phyloP scores from a whole-genome alignment of 2,797 vertebrate genomes.

The Dryobates pubescens region DNA sequence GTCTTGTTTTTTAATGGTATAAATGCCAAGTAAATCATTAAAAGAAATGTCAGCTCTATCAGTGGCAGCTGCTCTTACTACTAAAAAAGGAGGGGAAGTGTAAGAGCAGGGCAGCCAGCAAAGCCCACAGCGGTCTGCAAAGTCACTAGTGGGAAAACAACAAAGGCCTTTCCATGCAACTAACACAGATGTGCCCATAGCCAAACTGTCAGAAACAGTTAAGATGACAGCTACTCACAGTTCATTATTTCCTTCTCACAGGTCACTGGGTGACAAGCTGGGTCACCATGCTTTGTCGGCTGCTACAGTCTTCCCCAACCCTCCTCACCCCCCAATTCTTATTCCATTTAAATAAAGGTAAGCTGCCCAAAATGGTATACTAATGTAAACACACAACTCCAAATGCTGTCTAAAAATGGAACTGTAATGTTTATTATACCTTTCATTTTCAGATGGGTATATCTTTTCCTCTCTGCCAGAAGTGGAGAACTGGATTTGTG shows the following conservation, averaged over 20 bases:
- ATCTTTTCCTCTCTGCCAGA: neutral
- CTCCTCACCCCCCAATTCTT: neutral
- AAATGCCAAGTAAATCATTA: slow-evolving; percentile 79
- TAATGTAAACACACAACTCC: slow-evolving; percentile 68
- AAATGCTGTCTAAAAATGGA: neutral
- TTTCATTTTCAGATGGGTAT: neutral
- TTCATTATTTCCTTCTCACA: slow-evolving; percentile 99
- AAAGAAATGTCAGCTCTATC: slow-evolving; percentile 79
- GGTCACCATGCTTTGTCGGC: slow-evolving; percentile 91
- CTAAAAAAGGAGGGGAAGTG: slow-evolving; percentile 68
- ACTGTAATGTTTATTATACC: neutral
- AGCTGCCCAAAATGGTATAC: slow-evolving; percentile 64
- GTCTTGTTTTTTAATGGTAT: slow-evolving; percentile 51
- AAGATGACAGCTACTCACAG: slow-evolving; percentile 97
- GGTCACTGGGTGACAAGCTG: slow-evolving; percentile 97
- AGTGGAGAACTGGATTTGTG: neutral
- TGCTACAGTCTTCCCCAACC: slow-evolving; percentile 75
- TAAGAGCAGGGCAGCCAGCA: slow-evolving; percentile 75
- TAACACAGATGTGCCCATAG: slow-evolving; percentile 96
- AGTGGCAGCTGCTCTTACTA: slow-evolving; percentile 82
- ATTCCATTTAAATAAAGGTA: slow-evolving; percentile 78
- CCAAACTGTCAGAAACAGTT: slow-evolving; percentile 96
- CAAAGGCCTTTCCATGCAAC: slow-evolving; percentile 86
- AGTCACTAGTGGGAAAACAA: slow-evolving; percentile 89
- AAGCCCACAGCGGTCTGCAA: slow-evolving; percentile 78